Percentiles rank a stretch among this genome's conserved stretches.
Evolutionary conservation across 2,888 invertebrate genomes (phyloP).

Genomic region (Polylopha cassiicola): DNA sequence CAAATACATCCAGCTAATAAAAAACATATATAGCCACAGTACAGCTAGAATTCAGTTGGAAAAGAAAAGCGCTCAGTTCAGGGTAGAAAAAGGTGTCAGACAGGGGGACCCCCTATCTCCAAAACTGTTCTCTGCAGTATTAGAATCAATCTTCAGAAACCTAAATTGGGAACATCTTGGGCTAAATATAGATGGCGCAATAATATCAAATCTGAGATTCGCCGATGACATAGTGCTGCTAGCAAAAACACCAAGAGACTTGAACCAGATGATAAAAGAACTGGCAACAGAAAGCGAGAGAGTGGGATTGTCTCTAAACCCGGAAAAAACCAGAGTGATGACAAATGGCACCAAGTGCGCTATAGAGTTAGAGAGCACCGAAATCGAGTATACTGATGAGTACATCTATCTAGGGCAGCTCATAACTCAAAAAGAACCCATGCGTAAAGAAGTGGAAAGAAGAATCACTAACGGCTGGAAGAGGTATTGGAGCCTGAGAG

Average conservation of each 20-base stretch:
- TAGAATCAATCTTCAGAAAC: slow-evolving; percentile 24
- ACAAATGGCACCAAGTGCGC: slow-evolving; percentile 21
- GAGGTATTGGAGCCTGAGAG: too few relatives aligned
- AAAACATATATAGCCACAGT: slow-evolving; percentile 22
- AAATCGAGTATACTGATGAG: neutral
- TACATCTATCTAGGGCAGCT: too few relatives aligned
- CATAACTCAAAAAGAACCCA: neutral
- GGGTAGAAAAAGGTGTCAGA: slow-evolving; percentile 25
- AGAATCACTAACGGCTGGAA: neutral
- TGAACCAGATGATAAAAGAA: slow-evolving; percentile 25
- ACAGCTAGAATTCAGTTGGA: slow-evolving; percentile 21
- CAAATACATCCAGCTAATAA: slow-evolving; percentile 26
- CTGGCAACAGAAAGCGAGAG: slow-evolving; percentile 26
- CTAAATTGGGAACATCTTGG: slow-evolving; percentile 22
- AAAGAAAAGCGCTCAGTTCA: slow-evolving; percentile 22
- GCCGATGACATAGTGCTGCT: slow-evolving; percentile 29
- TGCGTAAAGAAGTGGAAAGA: neutral
- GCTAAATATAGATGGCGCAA: slow-evolving; percentile 22
- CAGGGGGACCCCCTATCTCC: slow-evolving; percentile 25
- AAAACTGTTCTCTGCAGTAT: slow-evolving; percentile 24
- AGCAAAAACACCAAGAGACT: slow-evolving; percentile 23
- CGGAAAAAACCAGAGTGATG: slow-evolving; percentile 24
- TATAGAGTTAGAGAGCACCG: too few relatives aligned
- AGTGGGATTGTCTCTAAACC: slow-evolving; percentile 23
- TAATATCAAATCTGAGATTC: slow-evolving; percentile 26